A percentile compares a stretch with the other conserved stretches of the same genome.
phyloP scores from a whole-genome alignment of 2,113 vertebrate genomes.

The Neomonachus schauinslandi region DNA sequence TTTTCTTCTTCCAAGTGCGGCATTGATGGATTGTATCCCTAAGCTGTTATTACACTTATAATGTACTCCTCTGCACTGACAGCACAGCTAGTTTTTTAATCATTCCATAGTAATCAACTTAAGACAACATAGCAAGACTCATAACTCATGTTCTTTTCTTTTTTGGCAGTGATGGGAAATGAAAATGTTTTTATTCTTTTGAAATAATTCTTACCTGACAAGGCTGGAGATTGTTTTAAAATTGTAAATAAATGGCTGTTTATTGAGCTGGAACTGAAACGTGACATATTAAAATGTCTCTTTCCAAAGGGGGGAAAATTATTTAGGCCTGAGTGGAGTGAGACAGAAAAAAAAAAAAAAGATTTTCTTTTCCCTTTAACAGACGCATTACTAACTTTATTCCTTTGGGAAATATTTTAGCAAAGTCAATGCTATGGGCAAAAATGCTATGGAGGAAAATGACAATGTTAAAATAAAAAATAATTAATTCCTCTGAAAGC shows the following conservation, averaged over 20 bases:
- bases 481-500: neutral
- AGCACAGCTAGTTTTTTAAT: conserved; percentile 92
- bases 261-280: conserved; percentile 90
- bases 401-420: conserved; percentile 18
- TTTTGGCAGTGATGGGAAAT: conserved; percentile 91
- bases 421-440: neutral
- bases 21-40: conserved; percentile 99
- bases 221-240: conserved; percentile 89
- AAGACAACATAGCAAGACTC: conserved; percentile 90
- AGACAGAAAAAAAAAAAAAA: conserved; percentile 40
- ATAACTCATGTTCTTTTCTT: conserved; percentile 93
- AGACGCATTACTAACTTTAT: conserved; percentile 79
- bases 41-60: conserved; percentile 99
- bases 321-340: conserved; percentile 82
- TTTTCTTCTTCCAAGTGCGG: conserved; percentile 90
- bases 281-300: conserved; percentile 89
- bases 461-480: conserved; percentile 27
- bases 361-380: conserved; percentile 76
- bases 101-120: conserved; percentile 92
- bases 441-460: conserved; percentile 14
- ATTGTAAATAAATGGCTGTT: conserved; percentile 91
- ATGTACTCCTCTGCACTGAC: conserved; percentile 93
- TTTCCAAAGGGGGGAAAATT: conserved; percentile 83
- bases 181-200: conserved; percentile 92
- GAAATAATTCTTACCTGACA: conserved; percentile 91